A percentile compares a stretch with the other conserved stretches of the same genome.
phyloP scores from a whole-genome alignment of 1,140 invertebrate species.

The Olivierus martensii region DNA sequence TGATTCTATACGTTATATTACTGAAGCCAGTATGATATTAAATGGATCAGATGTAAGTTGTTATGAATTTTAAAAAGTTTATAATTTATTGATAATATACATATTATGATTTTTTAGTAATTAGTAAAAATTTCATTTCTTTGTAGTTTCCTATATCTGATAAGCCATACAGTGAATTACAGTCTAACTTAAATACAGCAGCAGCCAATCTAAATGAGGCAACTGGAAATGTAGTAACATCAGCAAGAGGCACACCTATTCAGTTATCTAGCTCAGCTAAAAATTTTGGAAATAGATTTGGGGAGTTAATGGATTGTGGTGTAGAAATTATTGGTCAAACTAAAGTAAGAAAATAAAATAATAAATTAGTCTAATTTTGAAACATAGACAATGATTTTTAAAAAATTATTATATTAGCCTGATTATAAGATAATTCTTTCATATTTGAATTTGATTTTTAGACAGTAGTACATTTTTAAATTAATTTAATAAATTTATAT shows the following conservation, averaged over 20 bases:
- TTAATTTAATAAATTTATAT: too few relatives aligned
- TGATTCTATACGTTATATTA: slow-evolving; percentile 63
- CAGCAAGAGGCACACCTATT: slow-evolving; percentile 41
- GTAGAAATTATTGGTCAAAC: slow-evolving; percentile 70
- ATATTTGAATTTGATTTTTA: too few relatives aligned
- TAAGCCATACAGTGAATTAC: slow-evolving; percentile 58
- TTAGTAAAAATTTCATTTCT: not conserved
- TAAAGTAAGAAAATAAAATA: slow-evolving; percentile 19
- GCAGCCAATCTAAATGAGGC: slow-evolving; percentile 67
- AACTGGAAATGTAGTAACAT: slow-evolving; percentile 55
- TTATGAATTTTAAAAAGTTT: too few relatives aligned
- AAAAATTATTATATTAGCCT: too few relatives aligned
- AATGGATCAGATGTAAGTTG: too few relatives aligned
- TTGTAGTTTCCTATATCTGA: not conserved
- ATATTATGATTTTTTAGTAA: too few relatives aligned
- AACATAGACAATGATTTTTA: too few relatives aligned
- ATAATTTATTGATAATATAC: too few relatives aligned
- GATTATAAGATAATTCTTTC: too few relatives aligned
- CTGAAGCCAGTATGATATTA: slow-evolving; percentile 35
- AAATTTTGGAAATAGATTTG: slow-evolving; percentile 59
- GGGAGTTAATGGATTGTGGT: slow-evolving; percentile 53
- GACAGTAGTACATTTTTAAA: too few relatives aligned
- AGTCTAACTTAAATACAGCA: slow-evolving; percentile 63
- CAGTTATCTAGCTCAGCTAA: slow-evolving; percentile 57
- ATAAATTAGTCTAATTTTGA: too few relatives aligned